These are phyloP conservation scores for Eristalinus aeneus DNA, from an alignment of 2,888 invertebrate species.

Conservation along the genomic window DNA sequence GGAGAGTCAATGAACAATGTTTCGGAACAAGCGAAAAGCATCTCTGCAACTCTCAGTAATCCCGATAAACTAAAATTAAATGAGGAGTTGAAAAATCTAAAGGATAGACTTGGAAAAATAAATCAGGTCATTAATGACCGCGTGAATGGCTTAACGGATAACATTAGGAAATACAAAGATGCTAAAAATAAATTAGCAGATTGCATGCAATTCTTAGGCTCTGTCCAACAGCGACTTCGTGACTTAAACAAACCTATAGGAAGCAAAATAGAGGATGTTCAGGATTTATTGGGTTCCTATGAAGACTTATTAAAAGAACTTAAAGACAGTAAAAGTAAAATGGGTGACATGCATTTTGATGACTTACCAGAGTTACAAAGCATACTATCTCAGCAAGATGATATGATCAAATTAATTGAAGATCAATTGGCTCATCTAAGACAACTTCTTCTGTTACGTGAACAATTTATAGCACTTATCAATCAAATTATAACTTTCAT, in stretches of 20 bases:
- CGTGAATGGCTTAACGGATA: constrained; percentile 87
- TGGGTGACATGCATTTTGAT: constrained; percentile 88
- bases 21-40: constrained; percentile 89
- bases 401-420: constrained; percentile 91
- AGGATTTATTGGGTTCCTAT: constrained; percentile 89
- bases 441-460: constrained; percentile 89
- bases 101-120: constrained; percentile 89
- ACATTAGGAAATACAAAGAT: constrained; percentile 90
- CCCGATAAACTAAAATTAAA: constrained; percentile 92
- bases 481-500: constrained; percentile 94
- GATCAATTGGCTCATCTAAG: constrained; percentile 91
- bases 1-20: constrained; percentile 88
- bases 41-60: constrained; percentile 90
- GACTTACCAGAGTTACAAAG: constrained; percentile 90
- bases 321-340: constrained; percentile 89
- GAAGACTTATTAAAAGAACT: constrained; percentile 89
- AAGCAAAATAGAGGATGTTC: constrained; percentile 92
- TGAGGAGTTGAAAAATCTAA: constrained; percentile 89
- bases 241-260: constrained; percentile 93
- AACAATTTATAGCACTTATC: constrained; percentile 93
- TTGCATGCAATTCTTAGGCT: constrained; percentile 89
- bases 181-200: constrained; percentile 90
- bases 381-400: constrained; percentile 91
- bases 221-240: constrained; percentile 91
- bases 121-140: constrained; percentile 89